phyloP scores from a whole-genome alignment of 2,888 invertebrate species.

The Clitarchus hookeri region DNA sequence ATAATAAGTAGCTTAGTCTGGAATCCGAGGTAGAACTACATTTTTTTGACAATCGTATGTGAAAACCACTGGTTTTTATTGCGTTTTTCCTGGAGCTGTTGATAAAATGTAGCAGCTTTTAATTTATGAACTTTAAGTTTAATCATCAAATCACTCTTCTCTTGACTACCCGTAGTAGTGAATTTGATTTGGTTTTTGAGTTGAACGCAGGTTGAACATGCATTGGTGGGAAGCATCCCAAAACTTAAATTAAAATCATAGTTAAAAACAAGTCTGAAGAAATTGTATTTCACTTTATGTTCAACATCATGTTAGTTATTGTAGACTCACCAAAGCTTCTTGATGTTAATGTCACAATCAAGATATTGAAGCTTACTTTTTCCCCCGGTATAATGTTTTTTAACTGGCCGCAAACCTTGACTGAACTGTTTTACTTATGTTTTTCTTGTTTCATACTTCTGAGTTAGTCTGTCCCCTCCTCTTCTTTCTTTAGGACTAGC shows the following conservation, averaged over 20 bases:
- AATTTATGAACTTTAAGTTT: neutral
- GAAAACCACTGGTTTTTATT: neutral
- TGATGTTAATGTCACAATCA: too few relatives aligned
- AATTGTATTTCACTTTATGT: too few relatives aligned
- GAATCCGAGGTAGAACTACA: neutral
- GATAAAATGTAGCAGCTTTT: neutral
- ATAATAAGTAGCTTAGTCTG: neutral
- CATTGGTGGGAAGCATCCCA: neutral
- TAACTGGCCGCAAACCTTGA: too few relatives aligned
- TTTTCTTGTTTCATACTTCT: neutral
- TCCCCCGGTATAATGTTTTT: too few relatives aligned
- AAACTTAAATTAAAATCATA: conserved; percentile 2
- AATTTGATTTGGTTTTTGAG: neutral
- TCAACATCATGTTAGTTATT: too few relatives aligned
- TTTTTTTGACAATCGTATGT: neutral
- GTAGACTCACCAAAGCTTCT: too few relatives aligned
- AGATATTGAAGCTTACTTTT: too few relatives aligned
- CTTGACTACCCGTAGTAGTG: conserved; percentile 2
- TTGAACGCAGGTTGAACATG: neutral
- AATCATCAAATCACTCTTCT: neutral
- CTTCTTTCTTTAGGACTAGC: conserved; percentile 2
- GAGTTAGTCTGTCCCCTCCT: neutral
- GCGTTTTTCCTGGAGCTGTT: neutral
- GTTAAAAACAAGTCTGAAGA: neutral
- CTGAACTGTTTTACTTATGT: neutral